Base-by-base conservation (phyloP, 2,797 vertebrate genomes). In the Onychomys arenicola region DNA sequence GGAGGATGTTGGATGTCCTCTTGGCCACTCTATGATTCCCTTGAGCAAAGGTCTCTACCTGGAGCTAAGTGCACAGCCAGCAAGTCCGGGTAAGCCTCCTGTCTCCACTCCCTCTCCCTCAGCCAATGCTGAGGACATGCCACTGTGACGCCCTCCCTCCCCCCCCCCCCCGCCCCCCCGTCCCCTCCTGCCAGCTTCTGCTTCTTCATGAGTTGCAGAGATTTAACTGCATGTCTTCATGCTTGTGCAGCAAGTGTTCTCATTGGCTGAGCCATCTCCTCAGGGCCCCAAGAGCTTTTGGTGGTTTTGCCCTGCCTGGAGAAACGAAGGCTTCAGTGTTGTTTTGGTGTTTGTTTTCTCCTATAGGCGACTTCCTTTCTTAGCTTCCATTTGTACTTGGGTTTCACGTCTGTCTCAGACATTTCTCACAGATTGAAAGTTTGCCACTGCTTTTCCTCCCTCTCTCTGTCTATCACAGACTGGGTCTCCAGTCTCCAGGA, bases 321-420 rank as follows among this genome's bases (percentile, higher is more conserved):
- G 14, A 14, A 29, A 63, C 2, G 19, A 29, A 0, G 59, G 1
- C 4, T 6, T 63, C 1, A 2, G 3, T 34, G 57, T n/a, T 40
- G 23, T 67, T 57, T 69, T 67, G 13, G 37, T 75, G 6, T 25
- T 10, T 61, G 32, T n/a, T 78, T 78, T 46, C 8, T 73, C 40
- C 29, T 14, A 19, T 34, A 19, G 1, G 21, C 19, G 1, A 21
- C 5, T 57, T 52, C 27, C 34, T 73, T 19, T 7, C 59, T 78
- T 19, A 52, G 46, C 49, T 67, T 67, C 17, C 12, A 9, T 6
- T 7, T 32, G 46, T n/a, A 6, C 21, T 83, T 94, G 86, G 17
- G 78, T 6, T 8, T 2, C 16, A 3, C 2, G 17, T 5, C 25
- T 75, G 17, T 5, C 25, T 75, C 34, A 16, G 43, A 84, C 0